phyloP scores from a whole-genome alignment of 2,888 invertebrate species.

The Dexiosoma caninum region DNA sequence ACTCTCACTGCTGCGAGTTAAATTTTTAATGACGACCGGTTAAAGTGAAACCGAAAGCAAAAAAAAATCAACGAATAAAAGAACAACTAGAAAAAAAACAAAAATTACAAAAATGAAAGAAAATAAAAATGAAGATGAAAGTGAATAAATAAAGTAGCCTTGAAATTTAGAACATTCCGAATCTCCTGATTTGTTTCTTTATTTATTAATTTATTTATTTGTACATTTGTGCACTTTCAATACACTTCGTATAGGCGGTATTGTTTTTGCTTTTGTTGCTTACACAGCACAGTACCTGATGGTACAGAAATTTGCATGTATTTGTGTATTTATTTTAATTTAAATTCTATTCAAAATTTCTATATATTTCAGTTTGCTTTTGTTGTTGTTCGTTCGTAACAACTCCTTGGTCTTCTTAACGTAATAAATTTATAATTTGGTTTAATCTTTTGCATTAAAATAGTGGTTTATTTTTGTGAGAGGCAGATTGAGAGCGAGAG shows the following conservation, averaged over 20 bases:
- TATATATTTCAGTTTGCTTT: neutral
- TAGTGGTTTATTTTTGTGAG: too few relatives aligned
- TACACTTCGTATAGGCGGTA: neutral
- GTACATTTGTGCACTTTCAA: slow-evolving; percentile 6
- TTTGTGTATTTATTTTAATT: slow-evolving; percentile 20
- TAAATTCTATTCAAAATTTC: too few relatives aligned
- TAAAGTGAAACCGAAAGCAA: slow-evolving; percentile 5
- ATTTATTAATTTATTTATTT: neutral
- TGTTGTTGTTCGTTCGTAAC: neutral
- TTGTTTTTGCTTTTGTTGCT: slow-evolving; percentile 20
- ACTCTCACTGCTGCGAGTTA: neutral
- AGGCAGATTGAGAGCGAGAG: too few relatives aligned
- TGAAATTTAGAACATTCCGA: slow-evolving; percentile 20
- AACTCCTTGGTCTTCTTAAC: slow-evolving; percentile 1
- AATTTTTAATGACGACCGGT: slow-evolving; percentile 42
- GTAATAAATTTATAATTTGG: slow-evolving; percentile 20
- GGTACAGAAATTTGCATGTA: slow-evolving; percentile 27
- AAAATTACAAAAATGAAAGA: slow-evolving; percentile 17
- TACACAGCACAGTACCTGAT: slow-evolving; percentile 12
- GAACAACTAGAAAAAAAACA: neutral
- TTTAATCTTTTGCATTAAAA: too few relatives aligned
- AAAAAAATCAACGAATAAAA: neutral
- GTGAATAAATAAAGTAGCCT: slow-evolving; percentile 28
- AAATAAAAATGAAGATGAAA: slow-evolving; percentile 31
- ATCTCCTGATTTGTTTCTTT: slow-evolving; percentile 2